A percentile compares a stretch with the other conserved stretches of the same genome.
These are phyloP conservation scores for Scrobipalpa atriplicella DNA, from an alignment of 2,888 invertebrate species.

Conservation along the genomic window DNA sequence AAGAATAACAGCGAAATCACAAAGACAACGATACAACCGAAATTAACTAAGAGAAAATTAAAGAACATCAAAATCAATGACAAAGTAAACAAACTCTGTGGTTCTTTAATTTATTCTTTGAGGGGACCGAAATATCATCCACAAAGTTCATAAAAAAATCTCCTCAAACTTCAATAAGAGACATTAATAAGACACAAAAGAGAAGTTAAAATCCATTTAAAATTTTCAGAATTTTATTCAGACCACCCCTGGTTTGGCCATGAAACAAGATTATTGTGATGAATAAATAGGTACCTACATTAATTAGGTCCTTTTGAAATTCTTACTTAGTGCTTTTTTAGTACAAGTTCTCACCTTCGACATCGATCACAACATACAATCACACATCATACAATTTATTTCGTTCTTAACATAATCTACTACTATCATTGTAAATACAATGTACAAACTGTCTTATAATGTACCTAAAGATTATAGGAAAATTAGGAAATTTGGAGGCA, in stretches of 20 bases:
- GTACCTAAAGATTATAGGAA: too few species aligned
- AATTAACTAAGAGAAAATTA: neutral
- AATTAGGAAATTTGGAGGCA: too few species aligned
- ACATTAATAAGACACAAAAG: constrained; percentile 33
- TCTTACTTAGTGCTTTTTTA: too few species aligned
- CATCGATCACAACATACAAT: too few species aligned
- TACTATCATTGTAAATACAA: too few species aligned
- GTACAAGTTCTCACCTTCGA: too few species aligned
- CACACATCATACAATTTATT: too few species aligned
- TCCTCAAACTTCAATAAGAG: constrained; percentile 29
- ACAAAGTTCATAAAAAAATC: constrained; percentile 29
- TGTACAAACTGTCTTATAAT: too few species aligned
- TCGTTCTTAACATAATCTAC: too few species aligned
- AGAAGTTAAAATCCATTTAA: constrained; percentile 34
- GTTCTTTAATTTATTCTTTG: neutral
- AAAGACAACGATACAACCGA: neutral
- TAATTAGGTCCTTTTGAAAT: too few species aligned
- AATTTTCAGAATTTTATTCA: constrained; percentile 30
- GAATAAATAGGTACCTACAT: too few species aligned
- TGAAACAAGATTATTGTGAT: neutral
- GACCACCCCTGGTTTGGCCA: constrained; percentile 13
- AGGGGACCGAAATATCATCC: constrained; percentile 23
- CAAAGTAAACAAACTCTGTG: constrained; percentile 27
- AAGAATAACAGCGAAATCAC: neutral
- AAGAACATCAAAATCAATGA: constrained; percentile 26